A percentile compares a stretch with the other conserved stretches of the same genome.
phyloP scores from a whole-genome alignment of 2,888 invertebrate genomes.

The Monopis laevigella region DNA sequence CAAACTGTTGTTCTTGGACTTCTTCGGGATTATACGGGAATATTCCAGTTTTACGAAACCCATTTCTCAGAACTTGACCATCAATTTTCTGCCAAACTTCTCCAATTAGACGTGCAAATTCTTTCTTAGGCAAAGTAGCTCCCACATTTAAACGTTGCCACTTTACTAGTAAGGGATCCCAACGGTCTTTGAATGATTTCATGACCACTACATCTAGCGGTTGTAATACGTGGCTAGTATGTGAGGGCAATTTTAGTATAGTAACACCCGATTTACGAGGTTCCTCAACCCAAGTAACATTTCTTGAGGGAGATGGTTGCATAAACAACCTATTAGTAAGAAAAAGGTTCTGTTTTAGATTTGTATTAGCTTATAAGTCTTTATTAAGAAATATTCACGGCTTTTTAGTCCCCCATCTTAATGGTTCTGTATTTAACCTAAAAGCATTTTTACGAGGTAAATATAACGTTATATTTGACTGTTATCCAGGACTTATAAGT shows the following conservation, averaged over 20 bases:
- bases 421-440: too few species aligned
- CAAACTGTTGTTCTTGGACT: slow-evolving; percentile 18
- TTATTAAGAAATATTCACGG: too few species aligned
- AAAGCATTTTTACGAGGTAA: too few species aligned
- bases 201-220: slow-evolving; percentile 17
- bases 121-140: slow-evolving; percentile 19
- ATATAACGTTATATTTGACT: too few species aligned
- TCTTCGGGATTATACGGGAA: slow-evolving; percentile 20
- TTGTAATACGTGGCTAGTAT: slow-evolving; percentile 14
- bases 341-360: too few species aligned
- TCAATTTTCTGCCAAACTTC: slow-evolving; percentile 21
- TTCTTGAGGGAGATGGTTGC: too few species aligned
- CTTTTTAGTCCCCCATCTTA: too few species aligned
- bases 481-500: too few species aligned
- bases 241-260: slow-evolving; percentile 19
- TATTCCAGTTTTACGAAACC: slow-evolving; percentile 25
- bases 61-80: slow-evolving; percentile 19
- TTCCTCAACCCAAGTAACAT: too few species aligned
- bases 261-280: too few species aligned
- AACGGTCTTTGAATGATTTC: slow-evolving; percentile 18
- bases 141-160: slow-evolving; percentile 19
- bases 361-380: too few species aligned
- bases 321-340: too few species aligned
- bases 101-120: slow-evolving; percentile 22
- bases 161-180: slow-evolving; percentile 16